Base-by-base conservation (phyloP, 2,113 vertebrate genomes). In the Petroica traversi region DNA sequence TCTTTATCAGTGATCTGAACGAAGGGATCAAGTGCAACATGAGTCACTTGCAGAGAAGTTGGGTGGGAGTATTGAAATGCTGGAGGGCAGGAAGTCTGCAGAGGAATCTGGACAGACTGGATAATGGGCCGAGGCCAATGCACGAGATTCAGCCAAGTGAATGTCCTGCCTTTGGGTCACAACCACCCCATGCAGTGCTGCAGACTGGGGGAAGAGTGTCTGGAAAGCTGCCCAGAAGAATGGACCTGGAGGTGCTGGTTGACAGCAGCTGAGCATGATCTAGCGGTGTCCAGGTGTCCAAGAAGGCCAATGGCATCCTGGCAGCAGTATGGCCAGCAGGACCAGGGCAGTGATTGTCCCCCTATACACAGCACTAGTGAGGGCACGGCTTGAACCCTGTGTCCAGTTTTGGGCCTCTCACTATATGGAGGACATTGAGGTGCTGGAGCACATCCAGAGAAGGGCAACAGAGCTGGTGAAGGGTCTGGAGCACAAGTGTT, bases 171-270 rank as follows among this genome's bases (percentile, higher is more conserved):
- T 10, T 28, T 68, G 54, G 5, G 14, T 67, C 14, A 8, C 45
- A 59, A 3, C 17, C 2, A 8, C 9, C 23, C 45, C 6, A 6
- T 9, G 23, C 33, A 45, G 19, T 0, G 0, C 10, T 61, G 2
- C 33, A 52, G 23, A 38, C 54, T 86, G 19, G 45, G 8, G 12
- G 10, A 45, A 7, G 12, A 1, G 5, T 4, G 45, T 4, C 38
- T 76, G 26, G 1, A 77, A 59, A 68, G 23, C 38, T 52, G 14
- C 28, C 6, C 38, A 69, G 46, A 23, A 38, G 28, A 86, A 19
- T 45, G 54, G 19, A 45, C 19, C 5, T 52, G 45, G 6, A 5
- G 3, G 9, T 64, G 24, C 28, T 52, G 9, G 4, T 3, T 0
- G 4, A 9, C 5, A 46, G 54, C 5, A 8, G 19, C 38, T 61